Evolutionary conservation across 2,888 invertebrate species (phyloP), one percentile per base, ranked within the genome.

Genomic region (Pandemis cinnamomeana): DNA sequence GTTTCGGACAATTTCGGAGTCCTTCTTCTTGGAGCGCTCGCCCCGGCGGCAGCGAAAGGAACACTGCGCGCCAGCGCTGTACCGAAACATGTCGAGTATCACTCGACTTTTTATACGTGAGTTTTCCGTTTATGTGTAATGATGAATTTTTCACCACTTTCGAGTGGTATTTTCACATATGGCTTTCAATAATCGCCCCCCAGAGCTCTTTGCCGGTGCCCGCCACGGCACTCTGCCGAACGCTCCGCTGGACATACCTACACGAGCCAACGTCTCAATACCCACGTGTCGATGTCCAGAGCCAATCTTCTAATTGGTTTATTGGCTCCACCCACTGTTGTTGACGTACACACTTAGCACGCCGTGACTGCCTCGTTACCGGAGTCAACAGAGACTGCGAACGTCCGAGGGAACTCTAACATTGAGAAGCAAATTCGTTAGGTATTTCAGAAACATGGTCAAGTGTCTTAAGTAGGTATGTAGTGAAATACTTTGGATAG

Each of bases 271-370:
- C 48, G 48, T 48, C 48, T 48, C 48, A 4, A 5, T 53, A 15
- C 6, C 5, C 53, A 53, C 53, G 53, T 53, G 53, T 53, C 11
- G 13, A n/a, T 53, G 53, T n/a, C 15, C 53, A 53, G 53, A 4
- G 27, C 4, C 55, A 27, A 58, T 58, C 58, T 20, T 58, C 27
- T 58, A 27, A 58, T 58, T 58, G 58, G 58, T 58, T 58, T 58
- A 20, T 27, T 58, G 27, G 58, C 58, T 58, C 51, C 62, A 44
- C 15, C 42, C 63, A 10, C 27, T 64, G 64, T 64, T 64, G 64
- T 64, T 64, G 64, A 64, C 64, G 46, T 48, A 5, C 27, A 13
- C 48, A 64, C 48, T 64, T 64, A 64, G 64, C 48, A 46, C 63
- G 7, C 20, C 64, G 64, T 64, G 64, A 64, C 64, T n/a, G 48